Conservation (phyloP, 1,140 invertebrate genomes). For the Aphelinus certus region DNA sequence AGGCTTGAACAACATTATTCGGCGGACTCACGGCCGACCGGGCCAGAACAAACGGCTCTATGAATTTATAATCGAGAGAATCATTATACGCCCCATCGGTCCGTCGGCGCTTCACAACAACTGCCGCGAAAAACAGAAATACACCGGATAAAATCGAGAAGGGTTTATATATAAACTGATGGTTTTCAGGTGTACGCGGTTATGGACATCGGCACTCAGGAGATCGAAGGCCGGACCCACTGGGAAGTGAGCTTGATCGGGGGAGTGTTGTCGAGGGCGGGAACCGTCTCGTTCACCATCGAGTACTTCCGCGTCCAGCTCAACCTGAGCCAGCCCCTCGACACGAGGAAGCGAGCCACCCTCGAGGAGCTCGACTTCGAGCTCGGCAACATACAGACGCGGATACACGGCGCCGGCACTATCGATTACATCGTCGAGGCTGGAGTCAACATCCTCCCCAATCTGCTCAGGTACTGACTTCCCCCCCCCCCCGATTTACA, state of each 20-base stretch:
- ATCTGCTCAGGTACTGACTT: constrained; percentile 71
- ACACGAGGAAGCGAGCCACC: constrained; percentile 76
- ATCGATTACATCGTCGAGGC: constrained; percentile 83
- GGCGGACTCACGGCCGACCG: too few relatives aligned
- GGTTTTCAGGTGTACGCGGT: constrained; percentile 64
- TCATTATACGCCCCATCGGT: too few relatives aligned
- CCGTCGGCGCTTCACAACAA: too few relatives aligned
- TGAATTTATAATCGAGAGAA: too few relatives aligned
- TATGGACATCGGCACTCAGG: constrained; percentile 81
- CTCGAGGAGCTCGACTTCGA: constrained; percentile 80
- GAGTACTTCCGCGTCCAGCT: constrained; percentile 78
- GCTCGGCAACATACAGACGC: constrained; percentile 83
- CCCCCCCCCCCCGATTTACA: too few relatives aligned
- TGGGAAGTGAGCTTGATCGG: constrained; percentile 78
- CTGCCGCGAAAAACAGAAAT: too few relatives aligned
- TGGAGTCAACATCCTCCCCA: constrained; percentile 80
- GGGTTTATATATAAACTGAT: not conserved
- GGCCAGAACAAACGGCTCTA: too few relatives aligned
- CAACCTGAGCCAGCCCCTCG: constrained; percentile 77
- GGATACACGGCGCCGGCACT: constrained; percentile 78
- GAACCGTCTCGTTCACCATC: constrained; percentile 77
- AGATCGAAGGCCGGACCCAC: constrained; percentile 77
- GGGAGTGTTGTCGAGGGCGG: constrained; percentile 75
- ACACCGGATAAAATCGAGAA: too few relatives aligned
- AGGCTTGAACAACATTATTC: too few relatives aligned